These are phyloP conservation scores for Phycodurus eques DNA, from an alignment of 2,113 vertebrate genomes.

Conservation along the genomic window DNA sequence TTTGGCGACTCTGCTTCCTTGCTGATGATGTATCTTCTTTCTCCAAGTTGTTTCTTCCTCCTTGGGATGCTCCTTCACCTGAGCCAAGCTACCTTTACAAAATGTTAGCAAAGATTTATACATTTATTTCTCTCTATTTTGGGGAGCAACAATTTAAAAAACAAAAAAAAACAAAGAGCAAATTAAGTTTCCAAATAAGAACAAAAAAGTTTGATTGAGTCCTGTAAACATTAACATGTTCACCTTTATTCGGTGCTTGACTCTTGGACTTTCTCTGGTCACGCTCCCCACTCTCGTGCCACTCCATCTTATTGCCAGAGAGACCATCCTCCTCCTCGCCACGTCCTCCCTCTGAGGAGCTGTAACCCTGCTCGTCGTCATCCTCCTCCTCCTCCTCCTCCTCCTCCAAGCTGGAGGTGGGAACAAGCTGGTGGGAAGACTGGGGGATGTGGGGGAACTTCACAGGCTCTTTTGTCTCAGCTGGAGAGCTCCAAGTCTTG, in stretches of 20 bases:
- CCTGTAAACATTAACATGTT: not conserved
- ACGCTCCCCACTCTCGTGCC: conserved; percentile 24
- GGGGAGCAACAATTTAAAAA: not conserved
- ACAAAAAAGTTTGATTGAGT: no score
- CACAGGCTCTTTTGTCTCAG: conserved; percentile 59
- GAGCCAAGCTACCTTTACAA: conserved; percentile 16
- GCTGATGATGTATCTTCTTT: conserved; percentile 47
- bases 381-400: conserved; percentile 50
- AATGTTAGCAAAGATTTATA: not conserved
- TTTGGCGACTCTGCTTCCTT: conserved; percentile 47
- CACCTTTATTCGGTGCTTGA: conserved; percentile 49
- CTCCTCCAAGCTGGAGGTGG: conserved; percentile 40
- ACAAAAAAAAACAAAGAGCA: not conserved
- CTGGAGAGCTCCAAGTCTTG: conserved; percentile 49
- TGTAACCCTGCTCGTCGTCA: conserved; percentile 45
- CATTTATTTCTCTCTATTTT: not conserved
- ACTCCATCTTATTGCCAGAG: conserved; percentile 32
- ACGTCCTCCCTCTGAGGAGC: conserved; percentile 52
- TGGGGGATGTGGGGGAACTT: conserved; percentile 70
- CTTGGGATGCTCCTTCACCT: conserved; percentile 11
- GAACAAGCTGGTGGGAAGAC: conserved; percentile 56
- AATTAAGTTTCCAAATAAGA: not conserved
- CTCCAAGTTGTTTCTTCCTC: conserved; percentile 12
- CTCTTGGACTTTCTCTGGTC: conserved; percentile 31
- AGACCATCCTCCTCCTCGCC: conserved; percentile 35